Conservation (phyloP, 92 coral and sea anemone genomes). For the Umimayanthus kanabou region DNA sequence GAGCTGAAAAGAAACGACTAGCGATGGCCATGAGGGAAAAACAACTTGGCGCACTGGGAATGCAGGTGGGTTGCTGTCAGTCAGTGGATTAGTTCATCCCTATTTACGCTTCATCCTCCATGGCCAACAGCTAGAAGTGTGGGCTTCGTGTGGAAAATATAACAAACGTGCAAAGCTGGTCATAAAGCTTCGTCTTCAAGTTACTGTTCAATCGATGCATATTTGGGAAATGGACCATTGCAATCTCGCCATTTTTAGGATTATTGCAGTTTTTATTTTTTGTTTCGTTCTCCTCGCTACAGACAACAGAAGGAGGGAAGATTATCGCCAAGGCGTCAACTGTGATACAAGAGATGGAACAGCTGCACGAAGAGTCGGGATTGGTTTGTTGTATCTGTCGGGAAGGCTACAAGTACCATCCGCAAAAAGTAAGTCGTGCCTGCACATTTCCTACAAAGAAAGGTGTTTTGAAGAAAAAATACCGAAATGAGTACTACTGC, state of each 20-base stretch:
- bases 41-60: slow-evolving; percentile 98
- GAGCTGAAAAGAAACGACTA: slow-evolving; percentile 89
- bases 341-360: slow-evolving; percentile 92
- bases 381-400: slow-evolving; percentile 96
- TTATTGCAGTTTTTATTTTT: no score
- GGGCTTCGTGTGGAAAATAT: no score
- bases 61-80: slow-evolving; percentile 72
- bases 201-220: no score
- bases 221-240: no score
- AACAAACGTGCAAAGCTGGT: no score
- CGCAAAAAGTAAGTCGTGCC: slow-evolving; percentile 75
- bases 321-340: slow-evolving; percentile 89
- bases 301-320: slow-evolving; percentile 94
- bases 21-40: slow-evolving; percentile 99
- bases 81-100: no score
- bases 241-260: background rate
- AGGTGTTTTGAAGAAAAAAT: no score
- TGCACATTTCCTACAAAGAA: no score
- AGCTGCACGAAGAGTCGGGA: slow-evolving; percentile 92
- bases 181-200: no score
- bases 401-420: slow-evolving; percentile 94
- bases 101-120: no score
- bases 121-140: no score
- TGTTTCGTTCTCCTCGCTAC: background rate
- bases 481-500: no score